Evolutionary conservation across 2,888 invertebrate species (phyloP), one percentile per base, ranked within the genome.

Genomic region (Allophyes oxyacanthae): DNA sequence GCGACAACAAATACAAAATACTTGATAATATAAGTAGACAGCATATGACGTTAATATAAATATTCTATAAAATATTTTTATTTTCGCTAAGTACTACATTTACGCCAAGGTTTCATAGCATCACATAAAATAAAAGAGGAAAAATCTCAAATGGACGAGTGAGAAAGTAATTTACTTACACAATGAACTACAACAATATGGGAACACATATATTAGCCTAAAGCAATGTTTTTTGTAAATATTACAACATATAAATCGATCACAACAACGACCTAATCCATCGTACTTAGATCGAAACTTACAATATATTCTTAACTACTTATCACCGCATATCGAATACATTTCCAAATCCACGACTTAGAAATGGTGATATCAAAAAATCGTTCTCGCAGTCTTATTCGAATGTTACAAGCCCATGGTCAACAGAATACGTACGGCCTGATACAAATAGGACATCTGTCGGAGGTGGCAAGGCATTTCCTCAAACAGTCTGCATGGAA

Each of bases 401-500:
- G 52, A 77, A 67, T 68, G 58, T 54, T 34, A 55, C 38, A 48
- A 60, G 53, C 59, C 45, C 34, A 59, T 37, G 38, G 73, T 94
- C 87, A 95, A 79, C 92, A 94, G 76, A 95, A 95, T 49, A 94
- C 90, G 64, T 96, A 95, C 58, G 95, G 95, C 62, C 96, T 93
- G 71, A 97, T 96, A 84, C 97, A 97, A 81, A 97, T 96, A 0
- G 97, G 97, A 78, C 97, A 97, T 64, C 95, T 94, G 66, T 96
- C 95, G 4, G 96, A 96, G 10, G 95, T 92, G 66, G 96, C 96
- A n/a, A 97, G 92, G 79, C 97, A 97, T 68, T 95, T 95, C 59
- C 97, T 89, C 15, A 97, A 90, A 80, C 97, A 97, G 82, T 96
- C 96, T 0, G 96, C 96, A 81, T 97, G 97, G 87, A 97, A 97